Evolutionary conservation across 1,140 invertebrate species (phyloP).

Genomic region (Sarcophaga bullata): DNA sequence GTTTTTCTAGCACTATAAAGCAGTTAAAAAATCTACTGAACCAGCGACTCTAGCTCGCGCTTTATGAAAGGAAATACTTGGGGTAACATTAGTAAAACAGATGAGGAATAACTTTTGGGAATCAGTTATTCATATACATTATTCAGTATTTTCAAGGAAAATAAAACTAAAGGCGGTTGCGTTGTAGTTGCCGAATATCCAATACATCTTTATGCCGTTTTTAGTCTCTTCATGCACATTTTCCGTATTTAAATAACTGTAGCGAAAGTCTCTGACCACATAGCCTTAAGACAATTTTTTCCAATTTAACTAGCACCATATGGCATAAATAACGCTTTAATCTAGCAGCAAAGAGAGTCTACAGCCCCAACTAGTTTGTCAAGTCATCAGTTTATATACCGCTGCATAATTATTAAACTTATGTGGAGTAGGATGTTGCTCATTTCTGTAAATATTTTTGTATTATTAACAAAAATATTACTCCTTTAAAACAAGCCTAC

Average conservation of each 20-base stretch:
- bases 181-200: too few species aligned
- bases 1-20: slow-evolving; percentile 64
- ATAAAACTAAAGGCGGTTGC: too few species aligned
- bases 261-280: slow-evolving; percentile 42
- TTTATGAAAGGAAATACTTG: too few species aligned
- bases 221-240: too few species aligned
- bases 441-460: not conserved
- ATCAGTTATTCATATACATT: too few species aligned
- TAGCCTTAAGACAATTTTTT: not conserved
- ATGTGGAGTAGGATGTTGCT: slow-evolving; percentile 28
- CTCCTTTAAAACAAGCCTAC: slow-evolving; percentile 12
- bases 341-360: slow-evolving; percentile 42
- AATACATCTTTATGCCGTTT: too few species aligned
- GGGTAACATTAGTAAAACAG: too few species aligned
- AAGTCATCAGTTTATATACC: slow-evolving; percentile 59
- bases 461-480: slow-evolving; percentile 39
- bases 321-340: slow-evolving; percentile 41
- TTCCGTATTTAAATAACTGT: not conserved
- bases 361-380: slow-evolving; percentile 37
- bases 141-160: too few species aligned
- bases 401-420: slow-evolving; percentile 47
- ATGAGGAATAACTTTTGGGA: too few species aligned
- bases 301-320: slow-evolving; percentile 16
- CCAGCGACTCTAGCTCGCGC: slow-evolving; percentile 53
- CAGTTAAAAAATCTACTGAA: slow-evolving; percentile 56